Percentiles rank a stretch among this genome's conserved stretches.
Evolutionary conservation across 1,140 invertebrate species (phyloP).

Genomic region (Drosophila seguyi): DNA sequence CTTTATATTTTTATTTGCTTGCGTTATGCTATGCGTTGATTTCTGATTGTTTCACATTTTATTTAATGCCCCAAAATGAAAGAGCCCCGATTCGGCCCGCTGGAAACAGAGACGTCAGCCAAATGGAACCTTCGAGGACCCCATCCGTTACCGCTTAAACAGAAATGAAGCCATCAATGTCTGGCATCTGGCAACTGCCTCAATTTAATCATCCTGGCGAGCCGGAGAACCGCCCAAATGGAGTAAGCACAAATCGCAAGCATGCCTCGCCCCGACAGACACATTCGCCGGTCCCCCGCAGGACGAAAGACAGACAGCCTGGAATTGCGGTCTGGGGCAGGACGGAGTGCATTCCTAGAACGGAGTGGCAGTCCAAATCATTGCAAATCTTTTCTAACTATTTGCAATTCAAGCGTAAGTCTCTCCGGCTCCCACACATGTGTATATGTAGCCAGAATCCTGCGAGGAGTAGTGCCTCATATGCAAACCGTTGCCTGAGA

Average conservation of each 20-base stretch:
- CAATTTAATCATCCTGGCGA: conserved; percentile 71
- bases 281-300: conserved; percentile 44
- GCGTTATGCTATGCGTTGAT: conserved; percentile 77
- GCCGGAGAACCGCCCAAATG: conserved; percentile 66
- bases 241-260: conserved; percentile 79
- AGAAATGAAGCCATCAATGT: conserved; percentile 58
- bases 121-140: conserved; percentile 17
- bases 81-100: background rate
- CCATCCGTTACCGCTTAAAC: conserved; percentile 32
- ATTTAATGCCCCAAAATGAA: conserved; percentile 64
- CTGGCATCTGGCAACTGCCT: conserved; percentile 52
- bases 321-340: conserved; percentile 40
- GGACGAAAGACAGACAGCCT: conserved; percentile 53
- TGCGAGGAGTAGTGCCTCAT: conserved; percentile 39
- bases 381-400: conserved; percentile 81
- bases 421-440: conserved; percentile 33
- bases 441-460: conserved; percentile 5
- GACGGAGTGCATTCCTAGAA: conserved; percentile 50
- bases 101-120: conserved; percentile 26
- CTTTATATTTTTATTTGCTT: conserved; percentile 77
- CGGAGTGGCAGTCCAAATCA: conserved; percentile 67
- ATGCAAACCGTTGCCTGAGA: conserved; percentile 62
- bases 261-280: conserved; percentile 60
- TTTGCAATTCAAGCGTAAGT: conserved; percentile 84
- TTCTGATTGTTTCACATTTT: conserved; percentile 82